These are phyloP conservation scores for Leptosomus discolor DNA, from an alignment of 2,113 vertebrate genomes.

Conservation along the genomic window DNA sequence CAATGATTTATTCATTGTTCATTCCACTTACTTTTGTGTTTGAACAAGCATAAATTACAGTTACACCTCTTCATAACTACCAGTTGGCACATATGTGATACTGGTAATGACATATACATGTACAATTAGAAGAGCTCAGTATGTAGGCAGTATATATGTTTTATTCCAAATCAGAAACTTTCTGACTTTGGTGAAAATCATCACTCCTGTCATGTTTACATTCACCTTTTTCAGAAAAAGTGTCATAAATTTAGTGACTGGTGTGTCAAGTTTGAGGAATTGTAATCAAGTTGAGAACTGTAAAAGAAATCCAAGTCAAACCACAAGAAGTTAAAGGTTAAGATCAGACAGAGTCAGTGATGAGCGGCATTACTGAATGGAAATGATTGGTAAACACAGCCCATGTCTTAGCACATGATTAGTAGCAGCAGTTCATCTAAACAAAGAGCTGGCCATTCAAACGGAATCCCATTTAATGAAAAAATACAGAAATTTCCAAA, in stretches of 20 bases:
- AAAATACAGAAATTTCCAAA: not conserved
- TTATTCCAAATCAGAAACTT: not conserved
- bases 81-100: not conserved
- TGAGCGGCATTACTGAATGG: not conserved
- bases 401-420: not conserved
- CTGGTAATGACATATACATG: not conserved
- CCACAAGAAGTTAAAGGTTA: not conserved
- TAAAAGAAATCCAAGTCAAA: not conserved
- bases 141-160: not conserved
- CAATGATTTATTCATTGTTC: slow-evolving; percentile 8
- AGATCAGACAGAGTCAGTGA: not conserved
- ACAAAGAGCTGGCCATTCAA: not conserved
- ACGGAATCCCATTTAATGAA: not conserved
- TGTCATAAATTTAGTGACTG: not conserved
- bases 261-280: not conserved
- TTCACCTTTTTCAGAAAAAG: not conserved
- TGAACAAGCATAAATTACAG: not conserved
- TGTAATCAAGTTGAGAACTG: not conserved
- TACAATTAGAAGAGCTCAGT: not conserved
- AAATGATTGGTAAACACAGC: not conserved
- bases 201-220: not conserved
- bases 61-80: not conserved
- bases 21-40: not conserved
- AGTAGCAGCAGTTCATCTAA: not conserved
- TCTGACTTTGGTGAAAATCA: not conserved